These are phyloP conservation scores for Iphiclides podalirius DNA, from an alignment of 2,888 invertebrate species.

Conservation along the genomic window DNA sequence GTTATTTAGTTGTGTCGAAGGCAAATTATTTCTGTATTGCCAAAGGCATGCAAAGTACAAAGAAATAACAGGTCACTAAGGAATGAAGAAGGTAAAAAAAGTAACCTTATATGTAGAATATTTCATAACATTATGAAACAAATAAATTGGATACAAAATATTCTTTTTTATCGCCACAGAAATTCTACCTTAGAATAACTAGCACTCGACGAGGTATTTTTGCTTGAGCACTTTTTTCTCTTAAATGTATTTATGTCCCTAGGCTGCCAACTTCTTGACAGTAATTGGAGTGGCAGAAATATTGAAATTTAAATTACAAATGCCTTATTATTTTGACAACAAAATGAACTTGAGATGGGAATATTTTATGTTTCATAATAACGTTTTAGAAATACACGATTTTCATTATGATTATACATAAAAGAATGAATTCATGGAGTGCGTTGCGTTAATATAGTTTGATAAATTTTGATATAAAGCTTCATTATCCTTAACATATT, in stretches of 20 bases:
- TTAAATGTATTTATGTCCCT: slow-evolving; percentile 40
- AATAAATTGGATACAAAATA: background rate
- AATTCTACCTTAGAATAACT: slow-evolving; percentile 3
- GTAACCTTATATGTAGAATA: no score
- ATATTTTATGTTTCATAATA: background rate
- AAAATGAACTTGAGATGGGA: slow-evolving; percentile 1
- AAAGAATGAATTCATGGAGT: no score
- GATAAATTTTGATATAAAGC: slow-evolving; percentile 2
- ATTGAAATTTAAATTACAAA: slow-evolving; percentile 43
- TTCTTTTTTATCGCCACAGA: background rate
- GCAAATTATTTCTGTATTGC: no score
- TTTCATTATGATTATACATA: background rate
- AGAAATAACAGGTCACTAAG: no score
- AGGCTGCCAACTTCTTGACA: slow-evolving; percentile 45
- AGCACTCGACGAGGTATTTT: slow-evolving; percentile 23
- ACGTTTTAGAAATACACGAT: background rate
- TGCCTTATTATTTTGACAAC: slow-evolving; percentile 17
- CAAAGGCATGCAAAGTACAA: no score
- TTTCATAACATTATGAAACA: no score
- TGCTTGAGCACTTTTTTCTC: slow-evolving; percentile 35
- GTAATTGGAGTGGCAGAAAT: slow-evolving; percentile 59
- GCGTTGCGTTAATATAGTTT: background rate
- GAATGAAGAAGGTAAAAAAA: no score
- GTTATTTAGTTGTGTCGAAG: no score
- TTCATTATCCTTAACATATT: no score